These are phyloP conservation scores for Nomada lathburiana DNA, from an alignment of 2,888 invertebrate species.

Conservation along the genomic window DNA sequence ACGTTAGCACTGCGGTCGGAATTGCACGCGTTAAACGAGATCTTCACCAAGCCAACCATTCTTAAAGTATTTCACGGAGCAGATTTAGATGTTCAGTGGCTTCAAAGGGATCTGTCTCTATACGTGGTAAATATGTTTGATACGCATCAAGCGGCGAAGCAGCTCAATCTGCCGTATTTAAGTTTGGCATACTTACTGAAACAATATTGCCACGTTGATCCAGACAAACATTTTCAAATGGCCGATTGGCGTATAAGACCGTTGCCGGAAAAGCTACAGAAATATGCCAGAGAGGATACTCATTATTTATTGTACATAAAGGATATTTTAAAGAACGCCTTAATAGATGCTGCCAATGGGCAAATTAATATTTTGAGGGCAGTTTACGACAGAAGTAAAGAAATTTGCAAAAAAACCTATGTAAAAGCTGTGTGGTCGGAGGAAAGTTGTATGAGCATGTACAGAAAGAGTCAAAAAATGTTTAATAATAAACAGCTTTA, in stretches of 20 bases:
- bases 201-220: constrained; percentile 91
- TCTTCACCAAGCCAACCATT: constrained; percentile 95
- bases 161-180: constrained; percentile 89
- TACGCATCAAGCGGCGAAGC: constrained; percentile 94
- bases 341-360: constrained; percentile 89
- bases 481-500: constrained; percentile 94
- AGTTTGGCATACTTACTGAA: constrained; percentile 92
- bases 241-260: constrained; percentile 90
- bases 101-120: constrained; percentile 97
- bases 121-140: constrained; percentile 99
- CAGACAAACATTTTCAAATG: constrained; percentile 96
- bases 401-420: constrained; percentile 92
- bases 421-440: constrained; percentile 90
- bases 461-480: constrained; percentile 90
- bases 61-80: constrained; percentile 98
- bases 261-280: constrained; percentile 91
- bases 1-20: constrained; percentile 93
- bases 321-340: constrained; percentile 90
- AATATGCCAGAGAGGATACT: constrained; percentile 97
- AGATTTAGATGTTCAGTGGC: constrained; percentile 94
- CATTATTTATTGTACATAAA: constrained; percentile 97
- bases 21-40: constrained; percentile 92
- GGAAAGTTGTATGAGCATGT: constrained; percentile 91
- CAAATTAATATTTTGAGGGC: constrained; percentile 88
- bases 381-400: constrained; percentile 91